Base-by-base conservation (phyloP, 2,888 invertebrate species). In the Spicauda simplicius region DNA sequence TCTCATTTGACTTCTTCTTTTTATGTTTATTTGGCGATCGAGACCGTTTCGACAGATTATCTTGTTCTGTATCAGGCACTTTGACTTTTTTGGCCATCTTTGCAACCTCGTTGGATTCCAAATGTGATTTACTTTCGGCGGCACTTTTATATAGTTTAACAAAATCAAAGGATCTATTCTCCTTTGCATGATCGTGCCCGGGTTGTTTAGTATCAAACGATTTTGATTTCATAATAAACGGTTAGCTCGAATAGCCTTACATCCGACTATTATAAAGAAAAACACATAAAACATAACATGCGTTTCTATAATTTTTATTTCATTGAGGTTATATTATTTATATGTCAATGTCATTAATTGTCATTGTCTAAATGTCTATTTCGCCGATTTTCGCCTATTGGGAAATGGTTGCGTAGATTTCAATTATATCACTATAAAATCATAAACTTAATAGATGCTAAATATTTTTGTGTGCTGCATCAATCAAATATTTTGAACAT, bases 91-190 rank as follows among this genome's bases (percentile, higher is more conserved):
- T 69, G 33, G 74, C 72, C 60, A 70, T 50, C 77, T 56, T 74
- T 72, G 52, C 74, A 48, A n/a, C 7, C 16, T 48, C 48, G n/a
- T 12, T 16, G 0, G 48, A 16, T 1, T 75, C 61, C 59, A 72
- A 62, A 58, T 75, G 77, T 64, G 66, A 71, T 65, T 72, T 80
- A n/a, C 77, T 83, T 75, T 88, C 88, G 4, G 77, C 75, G 45
- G 79, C 75, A 69, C 82, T 79, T 81, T 84, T 85, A 70, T 91
- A 91, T 48, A 84, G 77, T 64, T 81, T 77, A 33, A 83, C 74
- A 77, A 88, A 91, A 56, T 89, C 86, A 56, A 81, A 80, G 30
- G 82, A 79, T 76, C 81, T 84, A 66, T 81, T 82, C 41, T 72
- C 71, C 71, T 80, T 80, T 2, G 65, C 73, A 48, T 73, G 78